Evolutionary conservation across 1,140 invertebrate genomes (phyloP).

Genomic region (Telenomus remus): DNA sequence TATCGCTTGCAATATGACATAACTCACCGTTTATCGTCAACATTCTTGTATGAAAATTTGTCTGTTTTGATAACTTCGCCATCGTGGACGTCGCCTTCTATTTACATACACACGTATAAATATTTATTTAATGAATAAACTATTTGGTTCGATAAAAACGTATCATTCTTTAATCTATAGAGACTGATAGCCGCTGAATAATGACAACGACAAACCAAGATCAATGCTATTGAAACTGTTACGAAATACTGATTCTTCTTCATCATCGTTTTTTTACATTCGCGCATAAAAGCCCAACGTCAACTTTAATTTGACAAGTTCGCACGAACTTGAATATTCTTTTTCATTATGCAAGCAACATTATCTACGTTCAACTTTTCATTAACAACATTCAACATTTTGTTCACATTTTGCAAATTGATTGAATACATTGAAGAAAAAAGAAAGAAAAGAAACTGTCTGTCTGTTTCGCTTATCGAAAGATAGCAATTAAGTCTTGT

Average conservation of each 20-base stretch:
- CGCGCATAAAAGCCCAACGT: too few species aligned
- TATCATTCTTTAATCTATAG: conserved; percentile 21
- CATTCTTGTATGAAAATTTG: background rate
- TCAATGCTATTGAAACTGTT: conserved; percentile 37
- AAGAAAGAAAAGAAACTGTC: too few species aligned
- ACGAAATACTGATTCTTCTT: conserved; percentile 18
- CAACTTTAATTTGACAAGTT: conserved; percentile 13
- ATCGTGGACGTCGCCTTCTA: background rate
- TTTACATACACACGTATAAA: too few species aligned
- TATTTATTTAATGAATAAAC: too few species aligned
- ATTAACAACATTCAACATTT: too few species aligned
- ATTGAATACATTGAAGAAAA: too few species aligned
- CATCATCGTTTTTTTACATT: background rate
- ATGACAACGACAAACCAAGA: conserved; percentile 32
- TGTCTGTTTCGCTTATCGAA: too few species aligned
- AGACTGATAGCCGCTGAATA: conserved; percentile 19
- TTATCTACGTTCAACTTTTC: too few species aligned
- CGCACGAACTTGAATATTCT: too few species aligned
- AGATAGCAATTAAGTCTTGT: too few species aligned
- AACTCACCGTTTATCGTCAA: conserved; percentile 42
- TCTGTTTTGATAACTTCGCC: background rate
- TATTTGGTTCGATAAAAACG: background rate
- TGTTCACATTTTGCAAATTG: too few species aligned
- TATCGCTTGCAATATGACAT: conserved; percentile 44
- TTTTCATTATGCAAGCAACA: too few species aligned